Conservation (phyloP, 2,113 vertebrate genomes). For the Prinia subflava region DNA sequence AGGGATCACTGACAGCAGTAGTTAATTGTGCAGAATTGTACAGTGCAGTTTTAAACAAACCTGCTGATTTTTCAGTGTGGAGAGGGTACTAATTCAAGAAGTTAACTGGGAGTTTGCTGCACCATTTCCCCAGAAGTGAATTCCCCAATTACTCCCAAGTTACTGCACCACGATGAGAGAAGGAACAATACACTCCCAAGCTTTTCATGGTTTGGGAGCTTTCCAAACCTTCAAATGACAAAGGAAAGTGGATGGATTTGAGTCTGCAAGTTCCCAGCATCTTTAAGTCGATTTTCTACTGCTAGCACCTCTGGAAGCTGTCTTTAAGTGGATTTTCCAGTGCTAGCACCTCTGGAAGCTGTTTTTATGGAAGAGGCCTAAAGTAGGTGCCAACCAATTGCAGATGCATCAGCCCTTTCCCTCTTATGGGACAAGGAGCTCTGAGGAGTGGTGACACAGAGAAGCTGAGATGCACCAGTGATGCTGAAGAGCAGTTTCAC, state of each 20-base stretch:
- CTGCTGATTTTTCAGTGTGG: neutral
- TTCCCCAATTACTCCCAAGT: neutral
- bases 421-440: neutral
- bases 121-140: rapidly evolving
- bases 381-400: neutral
- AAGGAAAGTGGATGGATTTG: neutral
- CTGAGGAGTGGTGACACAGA: neutral
- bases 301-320: neutral
- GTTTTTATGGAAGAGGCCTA: neutral
- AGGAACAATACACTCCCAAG: neutral
- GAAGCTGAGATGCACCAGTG: neutral
- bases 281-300: neutral
- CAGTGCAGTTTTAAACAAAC: neutral
- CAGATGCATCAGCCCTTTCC: neutral
- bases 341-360: neutral
- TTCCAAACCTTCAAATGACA: neutral
- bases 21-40: neutral
- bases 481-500: neutral
- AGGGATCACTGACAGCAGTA: neutral
- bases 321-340: neutral
- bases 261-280: neutral
- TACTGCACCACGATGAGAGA: rapidly evolving
- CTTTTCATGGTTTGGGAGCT: neutral
- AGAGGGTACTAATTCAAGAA: neutral
- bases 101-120: neutral